Base-by-base conservation (phyloP, 2,113 vertebrate species). In the Charadrius vociferus region DNA sequence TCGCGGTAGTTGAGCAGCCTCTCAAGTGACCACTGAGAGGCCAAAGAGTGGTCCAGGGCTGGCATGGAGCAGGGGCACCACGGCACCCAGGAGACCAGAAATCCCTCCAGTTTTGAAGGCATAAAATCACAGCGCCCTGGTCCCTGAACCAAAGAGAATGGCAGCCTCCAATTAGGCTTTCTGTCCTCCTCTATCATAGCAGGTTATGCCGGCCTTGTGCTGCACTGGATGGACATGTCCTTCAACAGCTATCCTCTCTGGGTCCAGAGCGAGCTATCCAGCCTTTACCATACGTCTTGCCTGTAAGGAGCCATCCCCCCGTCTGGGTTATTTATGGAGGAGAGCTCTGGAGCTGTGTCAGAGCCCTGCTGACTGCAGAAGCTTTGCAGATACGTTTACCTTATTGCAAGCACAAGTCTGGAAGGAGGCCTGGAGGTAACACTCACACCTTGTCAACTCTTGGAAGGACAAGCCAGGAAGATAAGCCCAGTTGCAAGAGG, bases 311-410 rank as follows among this genome's bases (percentile, higher is more conserved):
- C 58, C 59, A 81, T 58, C 72, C 0, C 2, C n/a, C 71, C 4
- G 0, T 83, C 93, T 66, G 83, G 14, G 45, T 65, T 95, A 93
- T 73, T 93, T 83, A 88, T 18, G 74, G 86, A 86, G 58, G 36
- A 81, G 53, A 86, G 63, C 81, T 91, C 86, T 79, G 81, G 61
- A 88, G 81, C 30, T 2, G 0, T 22, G 59, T 88, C 86, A 90
- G 82, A 96, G 75, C 36, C 82, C 91, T 68, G 75, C 53, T 83
- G 91, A 68, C 63, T 63, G 59, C 49, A 83, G 49, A 73, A 80
- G 27, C 30, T 70, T 2, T 73, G 36, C 79, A 93, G 66, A 58
- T 7, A 80, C 16, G 13, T 77, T 88, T 70, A 73, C 75, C 82
- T 68, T 72, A 49, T 20, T 56, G 81, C 49, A 88, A 88, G 36